Evolutionary conservation across 2,888 invertebrate genomes (phyloP).

Genomic region (Papilio elwesi): DNA sequence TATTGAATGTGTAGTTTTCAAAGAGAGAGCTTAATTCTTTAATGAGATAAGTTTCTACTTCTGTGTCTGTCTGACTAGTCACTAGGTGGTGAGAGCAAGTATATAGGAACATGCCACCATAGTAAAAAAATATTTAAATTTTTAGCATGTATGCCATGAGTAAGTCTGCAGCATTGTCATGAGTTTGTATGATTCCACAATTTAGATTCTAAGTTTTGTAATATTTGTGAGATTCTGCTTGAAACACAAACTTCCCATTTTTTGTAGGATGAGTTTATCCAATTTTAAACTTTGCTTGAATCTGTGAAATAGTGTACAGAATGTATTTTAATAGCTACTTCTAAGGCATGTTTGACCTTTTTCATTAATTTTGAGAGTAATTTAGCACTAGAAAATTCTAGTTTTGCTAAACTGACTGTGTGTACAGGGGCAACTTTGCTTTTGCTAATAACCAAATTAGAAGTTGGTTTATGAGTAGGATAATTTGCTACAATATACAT

Average conservation of each 20-base stretch:
- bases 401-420: slow-evolving; percentile 1
- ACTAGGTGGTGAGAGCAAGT: slow-evolving; percentile 1
- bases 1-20: too few relatives aligned
- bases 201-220: not conserved
- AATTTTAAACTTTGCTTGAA: slow-evolving; percentile 1
- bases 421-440: not conserved
- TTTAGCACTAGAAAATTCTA: slow-evolving; percentile 16
- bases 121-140: not conserved
- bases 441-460: slow-evolving; percentile 5
- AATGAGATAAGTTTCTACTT: not conserved
- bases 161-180: slow-evolving; percentile 5
- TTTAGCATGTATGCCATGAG: not conserved
- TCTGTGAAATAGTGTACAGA: not conserved
- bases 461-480: not conserved
- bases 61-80: not conserved
- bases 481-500: slow-evolving; percentile 34
- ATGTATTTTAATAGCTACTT: not conserved
- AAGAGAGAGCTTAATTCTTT: not conserved
- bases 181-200: not conserved
- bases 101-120: not conserved
- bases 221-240: not conserved
- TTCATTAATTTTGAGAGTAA: slow-evolving; percentile 6
- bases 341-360: not conserved
- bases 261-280: not conserved
- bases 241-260: slow-evolving; percentile 4